A percentile compares a stretch with the other conserved stretches of the same genome.
Conservation (phyloP, 2,113 vertebrate species). For the Cynopterus brachyotis region DNA sequence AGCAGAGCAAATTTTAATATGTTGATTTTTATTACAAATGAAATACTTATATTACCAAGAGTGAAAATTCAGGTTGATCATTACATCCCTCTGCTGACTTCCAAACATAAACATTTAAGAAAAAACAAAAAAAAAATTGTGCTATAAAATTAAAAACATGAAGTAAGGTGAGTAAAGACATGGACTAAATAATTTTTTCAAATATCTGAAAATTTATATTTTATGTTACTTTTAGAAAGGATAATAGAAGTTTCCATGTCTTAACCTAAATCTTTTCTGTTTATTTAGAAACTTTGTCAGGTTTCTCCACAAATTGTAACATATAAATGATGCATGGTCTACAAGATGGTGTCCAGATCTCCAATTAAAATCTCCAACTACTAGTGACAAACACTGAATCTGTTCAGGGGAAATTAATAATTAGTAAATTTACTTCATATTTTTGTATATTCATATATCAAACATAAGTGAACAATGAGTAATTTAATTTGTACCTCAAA, state of each 20-base stretch:
- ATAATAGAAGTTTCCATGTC: not conserved
- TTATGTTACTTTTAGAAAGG: not conserved
- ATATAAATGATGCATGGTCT: not conserved
- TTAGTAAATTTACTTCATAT: not conserved
- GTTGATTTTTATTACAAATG: not conserved
- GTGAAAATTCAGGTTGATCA: not conserved
- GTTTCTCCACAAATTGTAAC: slow-evolving; percentile 3
- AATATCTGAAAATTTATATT: not conserved
- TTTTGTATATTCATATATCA: slow-evolving; percentile 13
- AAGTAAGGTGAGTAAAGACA: not conserved
- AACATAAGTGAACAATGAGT: not conserved
- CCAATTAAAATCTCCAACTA: slow-evolving; percentile 11
- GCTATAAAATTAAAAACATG: not conserved
- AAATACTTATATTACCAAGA: not conserved
- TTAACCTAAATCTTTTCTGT: not conserved
- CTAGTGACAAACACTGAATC: not conserved
- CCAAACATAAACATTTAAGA: not conserved
- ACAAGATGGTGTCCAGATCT: not conserved
- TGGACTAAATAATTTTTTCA: not conserved
- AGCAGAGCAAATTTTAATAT: not conserved
- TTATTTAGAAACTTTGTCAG: not conserved
- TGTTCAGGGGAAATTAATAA: slow-evolving; percentile 10
- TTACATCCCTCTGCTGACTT: not conserved
- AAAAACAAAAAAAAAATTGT: not conserved
- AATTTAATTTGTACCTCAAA: not conserved